phyloP scores from a whole-genome alignment of 2,113 vertebrate species.

The human (Homo sapiens) region DNA sequence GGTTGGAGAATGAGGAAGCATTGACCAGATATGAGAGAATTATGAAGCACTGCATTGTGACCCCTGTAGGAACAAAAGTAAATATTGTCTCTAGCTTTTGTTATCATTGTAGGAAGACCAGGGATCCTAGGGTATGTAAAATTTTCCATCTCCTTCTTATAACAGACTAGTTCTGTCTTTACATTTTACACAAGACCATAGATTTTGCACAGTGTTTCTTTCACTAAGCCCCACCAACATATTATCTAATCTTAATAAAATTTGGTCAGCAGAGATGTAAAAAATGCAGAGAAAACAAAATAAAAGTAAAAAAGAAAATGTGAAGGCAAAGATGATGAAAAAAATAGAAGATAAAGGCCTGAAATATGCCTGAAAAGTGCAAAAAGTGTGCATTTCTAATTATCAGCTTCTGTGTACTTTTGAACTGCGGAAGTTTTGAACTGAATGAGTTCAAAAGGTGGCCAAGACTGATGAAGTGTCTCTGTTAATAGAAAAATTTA shows the following conservation, averaged over 20 bases:
- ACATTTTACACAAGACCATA: neutral
- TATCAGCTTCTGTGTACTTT: constrained; percentile 49
- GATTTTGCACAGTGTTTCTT: neutral
- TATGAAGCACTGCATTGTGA: neutral
- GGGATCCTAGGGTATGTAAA: neutral
- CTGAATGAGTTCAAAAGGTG: constrained; percentile 68
- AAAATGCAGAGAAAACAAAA: neutral
- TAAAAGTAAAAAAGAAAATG: neutral
- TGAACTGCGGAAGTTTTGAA: constrained; percentile 61
- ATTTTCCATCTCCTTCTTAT: neutral
- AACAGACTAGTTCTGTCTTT: neutral
- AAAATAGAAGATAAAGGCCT: neutral
- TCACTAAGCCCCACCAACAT: neutral
- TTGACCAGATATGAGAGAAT: neutral
- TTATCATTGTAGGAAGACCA: neutral
- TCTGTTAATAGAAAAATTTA: constrained; percentile 63
- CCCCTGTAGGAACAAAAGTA: neutral
- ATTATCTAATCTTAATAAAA: neutral
- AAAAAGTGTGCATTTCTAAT: constrained; percentile 29
- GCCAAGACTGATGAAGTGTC: constrained; percentile 49
- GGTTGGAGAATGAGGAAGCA: neutral
- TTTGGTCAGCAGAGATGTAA: neutral
- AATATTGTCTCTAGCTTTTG: neutral
- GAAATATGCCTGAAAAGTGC: neutral
- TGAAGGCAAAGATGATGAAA: neutral